Conservation (phyloP, 2,888 invertebrate species). For the Smittia sp. region DNA sequence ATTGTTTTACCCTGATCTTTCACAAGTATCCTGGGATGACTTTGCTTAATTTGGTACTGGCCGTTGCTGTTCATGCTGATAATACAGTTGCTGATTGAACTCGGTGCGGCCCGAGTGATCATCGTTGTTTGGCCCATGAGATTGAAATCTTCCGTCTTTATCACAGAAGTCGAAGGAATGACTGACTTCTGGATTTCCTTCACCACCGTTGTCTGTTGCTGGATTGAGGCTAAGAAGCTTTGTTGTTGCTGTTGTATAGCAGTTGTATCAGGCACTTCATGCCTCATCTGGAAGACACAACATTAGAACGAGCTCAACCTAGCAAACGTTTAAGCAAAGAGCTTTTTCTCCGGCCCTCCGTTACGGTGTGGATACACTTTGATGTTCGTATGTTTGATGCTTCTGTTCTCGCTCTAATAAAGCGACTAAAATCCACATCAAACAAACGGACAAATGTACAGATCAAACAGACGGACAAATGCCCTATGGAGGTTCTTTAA, state of each 20-base stretch:
- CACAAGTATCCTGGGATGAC: conserved; percentile 23
- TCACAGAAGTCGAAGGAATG: not conserved
- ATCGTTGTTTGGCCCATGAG: conserved; percentile 2
- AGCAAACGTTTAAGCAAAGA: no score
- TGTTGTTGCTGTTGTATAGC: conserved; percentile 33
- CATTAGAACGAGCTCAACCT: no score
- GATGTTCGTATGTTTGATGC: no score
- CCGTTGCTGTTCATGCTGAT: conserved; percentile 37
- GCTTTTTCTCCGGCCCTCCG: no score
- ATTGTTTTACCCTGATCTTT: conserved; percentile 24
- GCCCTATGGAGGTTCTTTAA: no score
- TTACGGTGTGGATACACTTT: no score
- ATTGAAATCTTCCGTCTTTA: conserved; percentile 15
- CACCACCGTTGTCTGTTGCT: conserved; percentile 17
- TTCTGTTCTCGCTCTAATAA: no score
- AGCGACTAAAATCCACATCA: no score
- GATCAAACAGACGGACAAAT: not conserved
- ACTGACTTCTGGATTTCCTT: conserved; percentile 24
- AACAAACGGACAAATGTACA: not conserved
- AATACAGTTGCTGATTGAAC: conserved; percentile 32
- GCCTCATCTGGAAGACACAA: conserved; percentile 27
- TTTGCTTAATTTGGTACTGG: conserved; percentile 29
- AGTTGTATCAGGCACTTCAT: conserved; percentile 27
- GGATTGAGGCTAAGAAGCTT: conserved; percentile 27
- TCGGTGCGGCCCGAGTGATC: not conserved